These are phyloP conservation scores for Nannospalax galili DNA, from an alignment of 2,113 vertebrate species.

Conservation along the genomic window DNA sequence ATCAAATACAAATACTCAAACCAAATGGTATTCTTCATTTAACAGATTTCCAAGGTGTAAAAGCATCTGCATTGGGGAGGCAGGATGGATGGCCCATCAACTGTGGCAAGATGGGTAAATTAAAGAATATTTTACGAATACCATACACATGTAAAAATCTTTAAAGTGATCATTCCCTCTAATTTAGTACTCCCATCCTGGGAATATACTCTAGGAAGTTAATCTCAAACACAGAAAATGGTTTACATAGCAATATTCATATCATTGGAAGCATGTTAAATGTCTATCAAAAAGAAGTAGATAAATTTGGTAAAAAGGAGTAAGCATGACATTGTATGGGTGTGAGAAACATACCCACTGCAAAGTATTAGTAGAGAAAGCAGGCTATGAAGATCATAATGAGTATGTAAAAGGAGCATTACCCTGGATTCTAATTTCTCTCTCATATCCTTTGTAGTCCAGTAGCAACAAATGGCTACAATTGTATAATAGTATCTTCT, in stretches of 20 bases:
- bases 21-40: not conserved
- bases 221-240: conserved; percentile 38
- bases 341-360: conserved; percentile 38
- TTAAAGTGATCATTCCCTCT: not conserved
- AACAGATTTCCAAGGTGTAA: not conserved
- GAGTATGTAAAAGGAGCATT: not conserved
- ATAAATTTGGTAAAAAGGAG: conserved; percentile 50
- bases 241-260: not conserved
- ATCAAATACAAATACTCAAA: conserved; percentile 12
- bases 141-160: not conserved
- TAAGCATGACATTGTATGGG: not conserved
- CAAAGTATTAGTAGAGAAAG: not conserved
- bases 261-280: conserved; percentile 9
- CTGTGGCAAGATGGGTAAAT: not conserved
- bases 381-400: not conserved
- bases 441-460: not conserved
- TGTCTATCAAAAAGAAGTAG: not conserved
- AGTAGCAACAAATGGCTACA: not conserved
- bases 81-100: not conserved
- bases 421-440: not conserved
- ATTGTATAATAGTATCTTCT: not conserved
- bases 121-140: conserved; percentile 7
- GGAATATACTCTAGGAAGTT: conserved; percentile 13
- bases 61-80: not conserved
- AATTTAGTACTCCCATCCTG: not conserved